These are phyloP conservation scores for Pogonophryne albipinna DNA, from an alignment of 2,797 vertebrate species.

Conservation along the genomic window DNA sequence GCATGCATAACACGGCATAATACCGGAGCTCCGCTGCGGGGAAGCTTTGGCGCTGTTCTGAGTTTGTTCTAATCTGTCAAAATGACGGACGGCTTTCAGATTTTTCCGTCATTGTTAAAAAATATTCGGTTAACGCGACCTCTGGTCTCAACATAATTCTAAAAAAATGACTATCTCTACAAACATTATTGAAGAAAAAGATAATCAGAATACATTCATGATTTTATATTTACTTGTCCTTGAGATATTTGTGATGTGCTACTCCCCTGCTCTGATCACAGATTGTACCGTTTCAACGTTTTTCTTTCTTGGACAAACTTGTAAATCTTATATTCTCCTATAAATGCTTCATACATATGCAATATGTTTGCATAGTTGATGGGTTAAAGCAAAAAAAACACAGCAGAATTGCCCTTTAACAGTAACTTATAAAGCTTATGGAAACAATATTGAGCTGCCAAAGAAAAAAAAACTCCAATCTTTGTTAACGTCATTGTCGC, in stretches of 20 bases:
- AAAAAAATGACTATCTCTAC: neutral
- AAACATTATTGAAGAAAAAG: neutral
- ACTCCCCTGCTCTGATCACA: neutral
- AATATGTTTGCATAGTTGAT: neutral
- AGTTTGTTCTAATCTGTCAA: no score
- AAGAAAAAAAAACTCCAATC: constrained; percentile 10
- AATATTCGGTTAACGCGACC: no score
- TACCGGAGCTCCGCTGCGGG: no score
- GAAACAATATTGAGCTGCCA: neutral
- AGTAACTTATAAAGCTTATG: neutral
- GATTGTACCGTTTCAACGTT: neutral
- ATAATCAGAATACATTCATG: neutral
- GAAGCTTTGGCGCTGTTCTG: no score
- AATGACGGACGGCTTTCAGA: no score
- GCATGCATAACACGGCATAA: no score
- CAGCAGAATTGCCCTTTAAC: neutral
- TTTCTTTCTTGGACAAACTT: neutral
- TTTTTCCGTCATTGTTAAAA: no score
- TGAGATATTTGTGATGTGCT: neutral
- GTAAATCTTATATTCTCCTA: neutral
- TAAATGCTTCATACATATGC: neutral
- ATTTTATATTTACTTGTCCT: neutral
- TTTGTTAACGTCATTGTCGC: constrained; percentile 14
- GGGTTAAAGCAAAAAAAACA: neutral
- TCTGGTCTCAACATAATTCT: neutral